Evolutionary conservation across 2,888 invertebrate genomes (phyloP).

Genomic region (Lasioglossum marginatum): DNA sequence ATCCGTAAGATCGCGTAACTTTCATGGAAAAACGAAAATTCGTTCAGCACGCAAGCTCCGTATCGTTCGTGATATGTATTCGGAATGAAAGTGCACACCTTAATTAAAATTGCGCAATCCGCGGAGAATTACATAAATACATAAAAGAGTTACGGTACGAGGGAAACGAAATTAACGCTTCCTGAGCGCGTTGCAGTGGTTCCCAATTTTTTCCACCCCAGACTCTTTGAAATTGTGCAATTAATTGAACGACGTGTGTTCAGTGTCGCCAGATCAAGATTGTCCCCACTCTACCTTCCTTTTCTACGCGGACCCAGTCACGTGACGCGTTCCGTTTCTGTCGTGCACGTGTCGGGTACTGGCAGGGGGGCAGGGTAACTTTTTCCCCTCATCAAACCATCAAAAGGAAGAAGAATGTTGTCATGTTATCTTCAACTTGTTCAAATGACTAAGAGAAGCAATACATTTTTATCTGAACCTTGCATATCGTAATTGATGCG

Average conservation of each 20-base stretch:
- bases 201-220: not conserved
- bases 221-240: not conserved
- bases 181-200: not conserved
- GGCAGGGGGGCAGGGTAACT: too few species aligned
- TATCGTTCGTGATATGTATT: not conserved
- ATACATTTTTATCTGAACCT: too few species aligned
- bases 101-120: not conserved
- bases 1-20: slow-evolving; percentile 12
- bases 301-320: not conserved
- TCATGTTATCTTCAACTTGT: too few species aligned
- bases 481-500: too few species aligned
- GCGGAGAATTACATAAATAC: not conserved
- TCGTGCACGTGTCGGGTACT: too few species aligned
- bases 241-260: not conserved
- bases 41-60: not conserved
- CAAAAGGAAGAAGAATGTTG: too few species aligned
- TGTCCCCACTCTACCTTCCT: too few species aligned
- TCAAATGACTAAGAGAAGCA: not conserved
- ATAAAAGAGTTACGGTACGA: slow-evolving; percentile 19
- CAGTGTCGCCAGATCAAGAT: too few species aligned
- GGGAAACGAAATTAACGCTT: not conserved
- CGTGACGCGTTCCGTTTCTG: too few species aligned
- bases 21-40: slow-evolving; percentile 10
- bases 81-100: not conserved
- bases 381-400: too few species aligned